phyloP scores from a whole-genome alignment of 2,797 vertebrate species.

The Gymnothorax javanicus region DNA sequence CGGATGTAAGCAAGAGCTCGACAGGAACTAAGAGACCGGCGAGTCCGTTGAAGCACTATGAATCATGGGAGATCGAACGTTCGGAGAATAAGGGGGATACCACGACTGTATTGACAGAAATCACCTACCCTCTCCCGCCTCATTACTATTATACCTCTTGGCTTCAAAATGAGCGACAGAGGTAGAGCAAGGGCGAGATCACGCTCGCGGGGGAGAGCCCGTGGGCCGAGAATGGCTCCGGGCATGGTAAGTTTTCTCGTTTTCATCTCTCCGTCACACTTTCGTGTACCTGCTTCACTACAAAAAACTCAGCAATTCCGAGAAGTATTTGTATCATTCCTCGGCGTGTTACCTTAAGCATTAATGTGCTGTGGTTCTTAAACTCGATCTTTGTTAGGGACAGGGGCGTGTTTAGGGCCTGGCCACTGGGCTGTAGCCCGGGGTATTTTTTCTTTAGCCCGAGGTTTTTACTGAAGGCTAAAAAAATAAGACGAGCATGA shows the following conservation, averaged over 20 bases:
- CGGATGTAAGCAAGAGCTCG: background rate
- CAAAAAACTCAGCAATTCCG: background rate
- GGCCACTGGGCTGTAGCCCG: no score
- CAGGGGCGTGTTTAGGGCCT: no score
- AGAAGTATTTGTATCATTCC: background rate
- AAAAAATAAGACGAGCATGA: no score
- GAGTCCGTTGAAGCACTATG: no score
- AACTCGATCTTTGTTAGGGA: background rate
- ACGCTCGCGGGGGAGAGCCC: constrained; percentile 77
- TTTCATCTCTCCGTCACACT: background rate
- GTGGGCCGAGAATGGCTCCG: constrained; percentile 67
- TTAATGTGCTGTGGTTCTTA: no score
- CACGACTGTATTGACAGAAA: background rate
- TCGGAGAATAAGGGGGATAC: background rate
- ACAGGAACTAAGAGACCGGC: no score
- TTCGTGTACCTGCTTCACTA: background rate
- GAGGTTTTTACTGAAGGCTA: no score
- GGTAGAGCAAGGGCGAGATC: constrained; percentile 84
- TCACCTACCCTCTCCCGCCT: background rate
- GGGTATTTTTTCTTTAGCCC: no score
- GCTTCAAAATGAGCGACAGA: constrained; percentile 65
- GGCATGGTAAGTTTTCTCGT: constrained; percentile 55
- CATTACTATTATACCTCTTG: background rate
- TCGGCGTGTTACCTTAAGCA: background rate
- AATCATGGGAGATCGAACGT: no score